Base-by-base conservation (phyloP, 1,140 invertebrate genomes). In the Steinernema feltiae region DNA sequence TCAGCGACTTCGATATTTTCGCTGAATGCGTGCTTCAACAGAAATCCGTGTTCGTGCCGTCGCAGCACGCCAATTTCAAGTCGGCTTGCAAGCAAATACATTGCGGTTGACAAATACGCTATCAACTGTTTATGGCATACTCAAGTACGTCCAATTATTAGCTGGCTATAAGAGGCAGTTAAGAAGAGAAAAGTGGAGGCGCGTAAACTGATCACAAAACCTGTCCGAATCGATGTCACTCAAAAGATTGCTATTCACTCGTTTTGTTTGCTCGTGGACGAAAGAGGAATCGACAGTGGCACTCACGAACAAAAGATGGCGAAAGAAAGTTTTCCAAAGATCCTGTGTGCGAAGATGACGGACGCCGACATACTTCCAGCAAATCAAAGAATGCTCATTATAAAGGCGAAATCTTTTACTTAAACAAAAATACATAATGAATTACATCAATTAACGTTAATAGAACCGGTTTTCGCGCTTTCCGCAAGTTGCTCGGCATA, bases 241-340 rank as follows among this genome's bases (percentile, higher is more conserved):
- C 53, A 63, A 21, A 21, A 15, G 53, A 15, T 63, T 63, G 53
- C 24, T 63, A 27, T 63, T 63, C 53, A 27, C 53, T 27, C 12
- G 53, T 63, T 21, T 27, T 63, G 24, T 63, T 63, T 63, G 53
- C 53, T 12, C 24, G 12, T 27, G 7, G 41, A 46, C 41, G 41
- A 46, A 46, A 46, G 41, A 46, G 41, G 53, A 63, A 63, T 63
- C 53, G 12, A 21, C 53, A 21, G 53, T 27, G 53, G 53, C 53
- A 63, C 53, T 63, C 53, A 3, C 53, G 53, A 63, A 63, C 53
- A 27, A n/a, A 63, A 63, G 53, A n/a, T n/a, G n/a, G n/a, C n/a
- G n/a, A n/a, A n/a, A n/a, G n/a, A n/a, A n/a, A n/a, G n/a, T n/a
- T n/a, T n/a, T n/a, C n/a, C n/a, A n/a, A n/a, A n/a, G n/a, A n/a